These are phyloP conservation scores for Stenurella melanura DNA, from an alignment of 2,888 invertebrate species.

Conservation along the genomic window DNA sequence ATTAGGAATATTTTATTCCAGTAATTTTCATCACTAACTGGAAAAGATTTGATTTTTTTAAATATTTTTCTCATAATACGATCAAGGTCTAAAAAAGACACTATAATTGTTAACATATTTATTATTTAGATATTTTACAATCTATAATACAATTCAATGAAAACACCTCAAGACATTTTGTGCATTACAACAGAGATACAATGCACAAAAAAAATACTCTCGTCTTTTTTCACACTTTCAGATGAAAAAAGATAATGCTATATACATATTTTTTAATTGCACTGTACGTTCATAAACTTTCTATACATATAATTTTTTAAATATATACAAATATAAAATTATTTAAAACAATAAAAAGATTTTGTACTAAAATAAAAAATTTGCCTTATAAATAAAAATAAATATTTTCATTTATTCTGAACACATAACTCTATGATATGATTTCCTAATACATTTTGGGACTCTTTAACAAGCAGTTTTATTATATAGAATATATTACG, in stretches of 20 bases:
- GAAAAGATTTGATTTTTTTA: too few relatives aligned
- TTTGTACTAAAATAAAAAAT: slow-evolving; percentile 58
- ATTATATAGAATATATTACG: slow-evolving; percentile 50
- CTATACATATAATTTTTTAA: slow-evolving; percentile 42
- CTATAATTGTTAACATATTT: slow-evolving; percentile 40
- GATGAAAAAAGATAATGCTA: slow-evolving; percentile 38
- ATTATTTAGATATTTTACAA: slow-evolving; percentile 45
- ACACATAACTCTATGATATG: slow-evolving; percentile 61
- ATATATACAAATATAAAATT: slow-evolving; percentile 55
- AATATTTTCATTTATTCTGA: slow-evolving; percentile 50
- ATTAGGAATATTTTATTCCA: too few relatives aligned
- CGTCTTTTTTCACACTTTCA: slow-evolving; percentile 5
- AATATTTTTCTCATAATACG: too few relatives aligned
- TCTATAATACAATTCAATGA: slow-evolving; percentile 45
- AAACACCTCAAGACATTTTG: slow-evolving; percentile 61
- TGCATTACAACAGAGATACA: slow-evolving; percentile 62
- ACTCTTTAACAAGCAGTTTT: slow-evolving; percentile 54
- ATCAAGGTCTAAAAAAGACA: too few relatives aligned
- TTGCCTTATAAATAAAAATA: slow-evolving; percentile 50
- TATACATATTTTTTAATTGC: slow-evolving; percentile 57
- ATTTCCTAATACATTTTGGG: slow-evolving; percentile 53
- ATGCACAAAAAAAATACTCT: slow-evolving; percentile 59
- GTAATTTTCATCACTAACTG: too few relatives aligned
- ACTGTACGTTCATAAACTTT: slow-evolving; percentile 54
- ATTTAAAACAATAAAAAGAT: slow-evolving; percentile 54